Evolutionary conservation across 2,797 vertebrate genomes (phyloP), one percentile per base, ranked within the genome.

Genomic region (Spinibarbus caldwelli): DNA sequence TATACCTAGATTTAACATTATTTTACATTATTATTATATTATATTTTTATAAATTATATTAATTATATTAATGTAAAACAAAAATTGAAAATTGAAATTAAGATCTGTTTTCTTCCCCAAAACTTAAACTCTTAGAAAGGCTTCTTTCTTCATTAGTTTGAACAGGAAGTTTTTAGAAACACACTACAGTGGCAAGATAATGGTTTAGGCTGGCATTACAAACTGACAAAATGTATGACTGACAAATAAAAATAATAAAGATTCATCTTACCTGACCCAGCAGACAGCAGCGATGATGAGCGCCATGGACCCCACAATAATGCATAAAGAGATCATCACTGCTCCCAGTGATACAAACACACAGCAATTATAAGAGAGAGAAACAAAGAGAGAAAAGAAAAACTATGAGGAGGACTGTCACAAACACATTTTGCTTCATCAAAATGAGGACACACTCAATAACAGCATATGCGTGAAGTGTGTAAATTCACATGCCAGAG

Each of bases 271-370:
- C 98, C 96, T 96, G 92, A 96, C 86, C 92, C 92, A 97, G 92
- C 95, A 99, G 59, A 96, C 66, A 0, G 92, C 92, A 0, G 96
- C 96, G 88, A 96, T 59, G 0, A 96, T 90, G 29, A 99, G 85
- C 0, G 95, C 96, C 0, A 95, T 87, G 0, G 91, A 85, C 0
- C 97, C 97, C 0, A 96, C 91, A 29, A 95, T 86, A 0, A 96
- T 95, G 90, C 95, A 96, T 21, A 95, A 81, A 0, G 96, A 92
- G 1, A 97, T 94, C 87, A 99, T 78, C 67, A 96, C 98, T 99
- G 93, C 17, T 59, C 78, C 81, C 68, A 84, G 9, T 66, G 73
- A 81, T 6, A 54, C 9, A 84, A 78, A 81, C 52, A 36, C 12
- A 67, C 34, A 76, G n/a, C 34, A 85, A 31, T 57, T n/a, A 43